A percentile compares a stretch with the other conserved stretches of the same genome.
Conservation (phyloP, 2,888 invertebrate genomes). For the Netelia fuscicornis region DNA sequence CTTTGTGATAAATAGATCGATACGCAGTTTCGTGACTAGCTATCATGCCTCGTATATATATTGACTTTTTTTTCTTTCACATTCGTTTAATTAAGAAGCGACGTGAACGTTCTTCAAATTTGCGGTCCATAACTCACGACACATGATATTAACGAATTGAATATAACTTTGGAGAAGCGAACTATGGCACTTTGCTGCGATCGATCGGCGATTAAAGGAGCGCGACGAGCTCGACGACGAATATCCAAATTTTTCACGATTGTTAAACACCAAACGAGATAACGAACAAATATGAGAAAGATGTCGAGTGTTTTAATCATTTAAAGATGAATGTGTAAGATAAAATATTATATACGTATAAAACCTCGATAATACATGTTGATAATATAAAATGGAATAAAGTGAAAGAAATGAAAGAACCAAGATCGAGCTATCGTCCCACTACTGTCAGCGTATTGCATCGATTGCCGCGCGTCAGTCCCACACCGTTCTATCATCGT, state of each 20-base stretch:
- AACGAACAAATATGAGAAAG: constrained; percentile 9
- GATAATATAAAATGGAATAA: constrained; percentile 4
- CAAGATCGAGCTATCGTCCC: constrained; percentile 27
- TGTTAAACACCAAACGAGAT: background rate
- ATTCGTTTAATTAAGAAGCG: too few species aligned
- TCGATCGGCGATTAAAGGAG: too few species aligned
- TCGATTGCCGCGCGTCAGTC: too few species aligned
- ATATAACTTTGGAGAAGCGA: too few species aligned
- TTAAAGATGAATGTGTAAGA: constrained; percentile 36
- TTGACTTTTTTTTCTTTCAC: too few species aligned
- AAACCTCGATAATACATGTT: constrained; percentile 11
- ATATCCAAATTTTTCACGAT: constrained; percentile 37
- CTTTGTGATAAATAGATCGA: constrained; percentile 50
- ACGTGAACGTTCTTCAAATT: too few species aligned
- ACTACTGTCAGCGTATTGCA: constrained; percentile 43
- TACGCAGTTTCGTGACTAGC: constrained; percentile 10
- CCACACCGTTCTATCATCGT: too few species aligned
- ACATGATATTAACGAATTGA: too few species aligned
- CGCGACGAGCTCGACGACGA: background rate
- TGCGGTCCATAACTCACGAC: too few species aligned
- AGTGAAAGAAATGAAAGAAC: constrained; percentile 2
- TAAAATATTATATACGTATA: constrained; percentile 41
- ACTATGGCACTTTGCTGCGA: too few species aligned
- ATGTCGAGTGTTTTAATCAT: constrained; percentile 30
- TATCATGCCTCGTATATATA: too few species aligned